These are phyloP conservation scores for Lutjanus erythropterus DNA, from an alignment of 2,113 vertebrate species.

Conservation along the genomic window DNA sequence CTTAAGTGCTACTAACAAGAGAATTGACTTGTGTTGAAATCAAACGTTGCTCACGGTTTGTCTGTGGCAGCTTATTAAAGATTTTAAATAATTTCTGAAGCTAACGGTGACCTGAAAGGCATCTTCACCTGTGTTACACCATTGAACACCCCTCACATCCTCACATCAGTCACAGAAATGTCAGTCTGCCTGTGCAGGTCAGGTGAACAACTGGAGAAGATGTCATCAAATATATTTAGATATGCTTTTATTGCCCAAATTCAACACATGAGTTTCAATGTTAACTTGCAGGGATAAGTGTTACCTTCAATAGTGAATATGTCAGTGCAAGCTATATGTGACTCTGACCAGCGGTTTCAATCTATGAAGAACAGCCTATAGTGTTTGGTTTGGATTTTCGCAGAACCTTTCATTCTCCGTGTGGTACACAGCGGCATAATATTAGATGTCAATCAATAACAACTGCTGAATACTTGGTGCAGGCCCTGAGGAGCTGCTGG, in stretches of 20 bases:
- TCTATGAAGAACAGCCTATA: background rate
- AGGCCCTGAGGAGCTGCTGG: conserved; percentile 80
- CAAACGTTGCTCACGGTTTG: background rate
- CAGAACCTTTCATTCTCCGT: background rate
- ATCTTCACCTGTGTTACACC: background rate
- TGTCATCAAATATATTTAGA: background rate
- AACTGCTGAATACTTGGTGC: conserved; percentile 32
- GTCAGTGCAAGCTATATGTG: background rate
- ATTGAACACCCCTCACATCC: background rate
- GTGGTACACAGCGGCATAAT: background rate
- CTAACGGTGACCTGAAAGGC: background rate
- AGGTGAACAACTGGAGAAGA: background rate
- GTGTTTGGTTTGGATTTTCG: too few species aligned
- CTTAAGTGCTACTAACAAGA: too few species aligned
- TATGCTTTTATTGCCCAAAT: background rate
- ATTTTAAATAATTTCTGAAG: background rate
- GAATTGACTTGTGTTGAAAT: too few species aligned
- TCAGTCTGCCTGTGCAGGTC: background rate
- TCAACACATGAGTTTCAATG: background rate
- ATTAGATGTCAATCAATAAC: background rate
- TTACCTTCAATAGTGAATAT: too few species aligned
- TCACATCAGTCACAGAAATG: background rate
- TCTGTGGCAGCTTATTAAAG: background rate
- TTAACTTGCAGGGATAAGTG: background rate
- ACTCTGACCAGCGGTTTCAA: background rate